Evolutionary conservation across 2,113 vertebrate species (phyloP), one percentile per base, ranked within the genome.

Genomic region (Alethe diademata): DNA sequence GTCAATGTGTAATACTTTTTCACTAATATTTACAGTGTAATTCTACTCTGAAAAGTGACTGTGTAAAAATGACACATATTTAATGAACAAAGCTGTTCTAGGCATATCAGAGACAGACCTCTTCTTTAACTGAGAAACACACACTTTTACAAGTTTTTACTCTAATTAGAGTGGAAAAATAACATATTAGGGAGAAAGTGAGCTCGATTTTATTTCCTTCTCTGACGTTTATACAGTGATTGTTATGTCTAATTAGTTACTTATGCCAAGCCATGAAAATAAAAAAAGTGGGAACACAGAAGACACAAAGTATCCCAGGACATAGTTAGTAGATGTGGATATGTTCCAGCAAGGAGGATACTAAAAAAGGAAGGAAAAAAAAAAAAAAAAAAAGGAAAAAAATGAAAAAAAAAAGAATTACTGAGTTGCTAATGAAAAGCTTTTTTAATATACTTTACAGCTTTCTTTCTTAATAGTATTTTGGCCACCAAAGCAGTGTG

Each of bases 81-180:
- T 95, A 92, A 89, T 72, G 91, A 92, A 87, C 86, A 93, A 93
- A 93, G 75, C 67, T 73, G 24, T 54, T 86, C 51, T 22, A 61
- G 35, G n/a, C 54, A 18, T 74, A 78, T 60, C 88, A 92, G 82
- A 86, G 86, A 81, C 86, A 91, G 86, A 84, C 53, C 56, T 74
- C 47, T 60, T 62, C 78, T 72, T 92, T 89, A 87, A 92, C 83
- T 50, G 48, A 89, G 48, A 91, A 97, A 89, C 76, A 92, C 75
- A 96, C n/a, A 33, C 61, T 95, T 95, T 91, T 93, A 95, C 65
- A 89, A 85, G 65, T 57, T 91, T 89, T 93, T 84, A 70, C 70
- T 89, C 86, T 89, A 93, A 96, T 95, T 92, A 95, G 80, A 40
- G 14, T 6, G 65, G 57, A 87, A 91, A 93, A 92, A 64, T 43